These are phyloP conservation scores for Tachypleus tridentatus DNA, from an alignment of 1,140 invertebrate species.

Conservation along the genomic window DNA sequence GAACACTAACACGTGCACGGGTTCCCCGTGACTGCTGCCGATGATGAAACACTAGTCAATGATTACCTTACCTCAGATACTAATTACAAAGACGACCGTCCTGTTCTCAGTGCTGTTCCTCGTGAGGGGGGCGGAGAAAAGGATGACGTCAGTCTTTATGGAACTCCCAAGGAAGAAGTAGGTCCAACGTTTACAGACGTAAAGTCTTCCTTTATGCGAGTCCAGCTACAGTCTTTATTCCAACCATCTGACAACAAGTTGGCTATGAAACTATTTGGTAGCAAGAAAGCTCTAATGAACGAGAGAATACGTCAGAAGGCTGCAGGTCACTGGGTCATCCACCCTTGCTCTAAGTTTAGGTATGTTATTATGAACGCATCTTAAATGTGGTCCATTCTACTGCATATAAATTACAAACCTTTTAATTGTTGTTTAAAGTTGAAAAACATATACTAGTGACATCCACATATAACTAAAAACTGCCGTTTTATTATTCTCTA, in stretches of 20 bases:
- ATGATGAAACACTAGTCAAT: conserved; percentile 41
- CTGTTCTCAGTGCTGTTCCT: too few species aligned
- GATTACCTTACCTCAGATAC: conserved; percentile 56
- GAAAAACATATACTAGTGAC: too few species aligned
- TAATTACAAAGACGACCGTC: conserved; percentile 34
- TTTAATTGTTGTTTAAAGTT: too few species aligned
- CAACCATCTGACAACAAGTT: conserved; percentile 93
- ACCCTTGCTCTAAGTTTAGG: conserved; percentile 92
- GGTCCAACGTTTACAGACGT: conserved; percentile 50
- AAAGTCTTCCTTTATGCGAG: conserved; percentile 85
- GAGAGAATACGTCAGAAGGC: conserved; percentile 86
- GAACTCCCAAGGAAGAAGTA: conserved; percentile 91
- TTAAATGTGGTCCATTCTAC: too few species aligned
- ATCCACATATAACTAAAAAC: too few species aligned
- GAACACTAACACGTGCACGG: conserved; percentile 53
- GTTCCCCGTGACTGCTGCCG: conserved; percentile 15
- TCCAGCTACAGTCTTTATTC: conserved; percentile 87
- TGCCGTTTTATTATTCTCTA: too few species aligned
- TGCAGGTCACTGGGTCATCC: conserved; percentile 87
- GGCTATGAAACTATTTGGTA: conserved; percentile 93
- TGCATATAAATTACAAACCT: too few species aligned
- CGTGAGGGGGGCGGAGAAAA: conserved; percentile 16
- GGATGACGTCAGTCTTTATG: conserved; percentile 92
- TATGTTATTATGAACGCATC: conserved; percentile 38
- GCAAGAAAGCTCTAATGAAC: conserved; percentile 87